Base-by-base conservation (phyloP, 2,888 invertebrate genomes). In the Andrena praecox region DNA sequence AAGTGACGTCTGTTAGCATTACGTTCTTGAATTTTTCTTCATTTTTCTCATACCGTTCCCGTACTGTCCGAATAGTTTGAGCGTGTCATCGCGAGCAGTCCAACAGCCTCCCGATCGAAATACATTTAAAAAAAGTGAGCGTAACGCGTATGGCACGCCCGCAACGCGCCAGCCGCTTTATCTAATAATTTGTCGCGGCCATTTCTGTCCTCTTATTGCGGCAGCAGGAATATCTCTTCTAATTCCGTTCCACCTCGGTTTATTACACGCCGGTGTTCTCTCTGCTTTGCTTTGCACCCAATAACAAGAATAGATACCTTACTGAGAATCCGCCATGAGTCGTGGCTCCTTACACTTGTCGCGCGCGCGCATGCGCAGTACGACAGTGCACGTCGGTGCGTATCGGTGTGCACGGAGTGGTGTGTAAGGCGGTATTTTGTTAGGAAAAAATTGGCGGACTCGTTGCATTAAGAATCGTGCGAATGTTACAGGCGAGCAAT, bases 401-500 rank as follows among this genome's bases (percentile, higher is more conserved):
- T 72, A 50, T 76, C 77, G 85, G 85, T 82, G 86, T 86, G 79
- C 86, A 82, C 80, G 56, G 24, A 71, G 81, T 71, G 77, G 85
- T 85, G 82, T 82, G 85, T 72, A 75, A 83, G 84, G 87, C 86
- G 85, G 88, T 86, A 83, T 77, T 82, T 83, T 80, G 81, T 80
- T 84, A 70, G 85, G 86, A 86, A 80, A 82, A 84, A 82, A 75
- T 66, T 80, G 77, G 83, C 74, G 86, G 83, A 86, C 79, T 88
- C 87, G 88, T 87, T 75, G 81, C 76, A 76, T 84, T 67, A 85
- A 84, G 80, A 84, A 80, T 84, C 67, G 52, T 64, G 71, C 71
- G 74, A 84, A 84, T 84, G 85, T 80, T 74, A 70, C 31, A 50
- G 35, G 48, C 64, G 50, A 69, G 48, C 56, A 50, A 79, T 76